Evolutionary conservation across 2,888 invertebrate species (phyloP), one percentile per base, ranked within the genome.

Genomic region (Phoronis australis): DNA sequence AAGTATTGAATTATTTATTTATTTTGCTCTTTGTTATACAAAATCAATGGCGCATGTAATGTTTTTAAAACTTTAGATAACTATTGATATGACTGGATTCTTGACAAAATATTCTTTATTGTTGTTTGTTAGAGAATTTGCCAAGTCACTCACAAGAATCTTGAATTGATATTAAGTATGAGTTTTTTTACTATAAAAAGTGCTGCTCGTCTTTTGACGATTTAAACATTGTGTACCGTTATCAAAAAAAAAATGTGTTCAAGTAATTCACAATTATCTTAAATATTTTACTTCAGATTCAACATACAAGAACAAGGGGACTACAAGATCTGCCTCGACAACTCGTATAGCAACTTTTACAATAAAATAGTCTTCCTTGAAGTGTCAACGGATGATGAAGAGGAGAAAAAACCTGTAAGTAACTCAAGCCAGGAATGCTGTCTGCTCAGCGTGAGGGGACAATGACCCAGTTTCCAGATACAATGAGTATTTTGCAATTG

Each of bases 271-370:
- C 46, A 38, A 41, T 37, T 12, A 31, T 31, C 9, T 31, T 31
- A 12, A 15, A 15, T 31, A 31, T 12, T 44, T 47, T 50, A 45
- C 62, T 65, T n/a, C 61, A 79, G 79, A 3, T 78, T 84, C 56
- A 82, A 83, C 1, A 82, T 83, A 1, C 55, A 62, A 18, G 52
- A 60, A 21, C 79, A 82, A 4, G 92, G 91, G 0, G 89, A 89
- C 69, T 90, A 87, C 71, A 82, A 85, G 54, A 83, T 92, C 65
- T 93, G 93, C 67, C 90, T 92, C 65, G 92, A 92, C 71, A 93
- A 93, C 73, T 85, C 83, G 0, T 87, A 87, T 73, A 90, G 89
- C 71, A 78, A 84, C n/a, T 89, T 87, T 66, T 87, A 88, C 57
- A 79, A 82, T 15, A 93, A 93, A 72, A 86, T 88, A 0, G 86